These are phyloP conservation scores for Acrocephalus kingi DNA, from an alignment of 2,113 vertebrate species.

Conservation along the genomic window DNA sequence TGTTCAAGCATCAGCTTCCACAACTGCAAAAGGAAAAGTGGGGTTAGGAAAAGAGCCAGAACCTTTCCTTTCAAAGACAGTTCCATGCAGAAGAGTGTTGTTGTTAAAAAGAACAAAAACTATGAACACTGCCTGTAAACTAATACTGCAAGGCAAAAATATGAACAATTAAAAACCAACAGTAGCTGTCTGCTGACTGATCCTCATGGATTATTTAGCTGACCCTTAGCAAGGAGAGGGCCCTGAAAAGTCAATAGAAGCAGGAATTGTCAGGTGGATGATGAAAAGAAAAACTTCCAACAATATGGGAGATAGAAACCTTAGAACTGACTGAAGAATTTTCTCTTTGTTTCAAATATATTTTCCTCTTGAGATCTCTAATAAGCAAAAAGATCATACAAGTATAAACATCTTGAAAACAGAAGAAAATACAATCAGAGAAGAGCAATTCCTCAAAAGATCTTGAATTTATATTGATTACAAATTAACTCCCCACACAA, in stretches of 20 bases:
- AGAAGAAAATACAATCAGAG: background rate
- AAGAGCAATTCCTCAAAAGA: background rate
- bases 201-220: background rate
- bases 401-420: background rate
- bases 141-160: background rate
- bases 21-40: background rate
- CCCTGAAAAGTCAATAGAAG: background rate
- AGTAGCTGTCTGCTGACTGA: background rate
- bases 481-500: background rate
- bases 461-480: background rate
- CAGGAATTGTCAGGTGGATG: background rate
- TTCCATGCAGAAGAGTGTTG: background rate
- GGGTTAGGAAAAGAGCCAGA: background rate
- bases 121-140: background rate
- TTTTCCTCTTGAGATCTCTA: background rate
- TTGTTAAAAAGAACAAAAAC: background rate
- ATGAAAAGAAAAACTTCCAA: background rate
- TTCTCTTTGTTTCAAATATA: background rate
- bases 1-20: background rate
- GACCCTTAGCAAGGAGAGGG: background rate
- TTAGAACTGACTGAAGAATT: background rate
- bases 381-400: background rate
- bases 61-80: background rate
- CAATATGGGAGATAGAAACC: background rate
- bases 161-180: background rate